Base-by-base conservation (phyloP, 1,140 invertebrate species). In the Idris sp. region DNA sequence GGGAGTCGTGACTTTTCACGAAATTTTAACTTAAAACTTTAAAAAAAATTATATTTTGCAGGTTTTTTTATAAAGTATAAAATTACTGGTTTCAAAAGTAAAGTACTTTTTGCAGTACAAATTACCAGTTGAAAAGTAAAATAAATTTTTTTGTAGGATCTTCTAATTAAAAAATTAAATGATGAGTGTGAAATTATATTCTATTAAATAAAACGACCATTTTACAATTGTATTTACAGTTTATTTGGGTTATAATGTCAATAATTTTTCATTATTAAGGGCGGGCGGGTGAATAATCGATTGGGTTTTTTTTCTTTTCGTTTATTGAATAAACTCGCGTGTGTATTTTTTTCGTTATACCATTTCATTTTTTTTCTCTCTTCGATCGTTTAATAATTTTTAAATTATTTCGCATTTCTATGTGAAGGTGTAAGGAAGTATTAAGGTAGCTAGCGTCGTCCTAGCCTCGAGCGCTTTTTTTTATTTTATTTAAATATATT, bases 161-260 rank as follows among this genome's bases (percentile, higher is more conserved):
- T n/a, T n/a, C n/a, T n/a, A n/a, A n/a, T n/a, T n/a, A n/a, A n/a
- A n/a, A n/a, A n/a, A n/a, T n/a, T n/a, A n/a, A n/a, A n/a, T n/a
- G n/a, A n/a, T n/a, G n/a, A n/a, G n/a, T n/a, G n/a, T n/a, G n/a
- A n/a, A n/a, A n/a, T n/a, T n/a, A n/a, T n/a, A n/a, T n/a, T n/a
- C n/a, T n/a, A n/a, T n/a, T 4, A 36, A 36, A 68, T 44, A 56
- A 80, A 74, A 67, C 49, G 51, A 67, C 35, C n/a, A 51, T 31
- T 86, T n/a, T n/a, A 85, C 84, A 87, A 87, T 86, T 84, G 84
- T 87, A 87, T 87, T 80, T 87, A 86, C 84, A 86, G 76, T 84
- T 86, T 87, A 85, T 84, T 85, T 72, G 79, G 81, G 76, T 84
- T 86, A 73, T 65, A 85, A 86, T 84, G 82, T 77, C 83, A 84